Conservation (phyloP, 2,888 invertebrate genomes). For the Glaucopsyche alexis region DNA sequence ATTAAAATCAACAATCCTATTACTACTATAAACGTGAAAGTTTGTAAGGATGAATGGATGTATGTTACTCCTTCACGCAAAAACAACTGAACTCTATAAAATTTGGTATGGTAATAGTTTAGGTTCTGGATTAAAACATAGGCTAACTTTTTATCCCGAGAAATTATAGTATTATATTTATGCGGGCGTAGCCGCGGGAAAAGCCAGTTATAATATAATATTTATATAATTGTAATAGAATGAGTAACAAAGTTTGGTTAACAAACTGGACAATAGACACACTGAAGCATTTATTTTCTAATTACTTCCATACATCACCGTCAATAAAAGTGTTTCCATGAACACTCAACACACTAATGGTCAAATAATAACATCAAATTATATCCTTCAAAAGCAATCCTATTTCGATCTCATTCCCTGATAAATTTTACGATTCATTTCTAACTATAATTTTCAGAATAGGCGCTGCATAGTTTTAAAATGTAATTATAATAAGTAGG, state of each 20-base stretch:
- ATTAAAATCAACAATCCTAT: too few relatives aligned
- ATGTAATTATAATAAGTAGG: not conserved
- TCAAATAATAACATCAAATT: conserved; percentile 25
- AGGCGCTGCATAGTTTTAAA: not conserved
- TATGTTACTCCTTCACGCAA: too few relatives aligned
- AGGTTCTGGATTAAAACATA: too few relatives aligned
- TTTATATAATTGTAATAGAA: too few relatives aligned
- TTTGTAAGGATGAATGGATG: too few relatives aligned
- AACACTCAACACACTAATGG: conserved; percentile 26
- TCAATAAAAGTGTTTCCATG: conserved; percentile 22
- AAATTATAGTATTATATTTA: too few relatives aligned
- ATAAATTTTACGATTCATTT: conserved; percentile 21
- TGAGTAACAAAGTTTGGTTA: not conserved
- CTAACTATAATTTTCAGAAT: not conserved
- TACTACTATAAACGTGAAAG: too few relatives aligned
- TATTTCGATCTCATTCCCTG: not conserved
- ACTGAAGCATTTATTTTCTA: not conserved
- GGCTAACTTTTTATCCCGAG: too few relatives aligned
- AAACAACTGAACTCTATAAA: too few relatives aligned
- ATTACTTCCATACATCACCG: not conserved
- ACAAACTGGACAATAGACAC: not conserved
- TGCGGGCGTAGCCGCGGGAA: too few relatives aligned
- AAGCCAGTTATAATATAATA: too few relatives aligned
- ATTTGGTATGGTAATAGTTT: too few relatives aligned
- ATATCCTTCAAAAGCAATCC: conserved; percentile 18